Conservation (phyloP, 2,888 invertebrate species). For the Thysanoteuthis rhombus region DNA sequence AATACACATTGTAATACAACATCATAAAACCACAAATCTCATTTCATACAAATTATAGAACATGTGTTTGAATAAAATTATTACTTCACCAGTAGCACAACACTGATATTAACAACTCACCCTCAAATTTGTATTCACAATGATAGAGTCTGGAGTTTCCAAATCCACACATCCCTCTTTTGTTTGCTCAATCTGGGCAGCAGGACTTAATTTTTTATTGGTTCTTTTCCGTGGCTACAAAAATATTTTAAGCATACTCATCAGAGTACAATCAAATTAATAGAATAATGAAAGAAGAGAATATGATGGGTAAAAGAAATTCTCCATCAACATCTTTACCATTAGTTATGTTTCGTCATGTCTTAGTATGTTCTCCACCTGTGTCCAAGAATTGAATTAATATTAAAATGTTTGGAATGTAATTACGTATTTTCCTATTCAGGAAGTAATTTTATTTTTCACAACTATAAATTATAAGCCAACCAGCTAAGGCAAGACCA, state of each 20-base stretch:
- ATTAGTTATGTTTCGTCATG: too few species aligned
- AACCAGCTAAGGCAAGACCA: too few species aligned
- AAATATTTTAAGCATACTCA: neutral
- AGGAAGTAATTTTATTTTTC: too few species aligned
- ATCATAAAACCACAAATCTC: too few species aligned
- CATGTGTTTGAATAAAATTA: neutral
- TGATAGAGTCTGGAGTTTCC: slow-evolving; percentile 94
- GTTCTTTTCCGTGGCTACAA: slow-evolving; percentile 57
- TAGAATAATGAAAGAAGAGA: neutral
- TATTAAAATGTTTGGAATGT: too few species aligned
- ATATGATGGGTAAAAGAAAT: neutral
- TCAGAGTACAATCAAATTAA: too few species aligned
- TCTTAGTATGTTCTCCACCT: too few species aligned
- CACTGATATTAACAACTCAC: slow-evolving; percentile 46
- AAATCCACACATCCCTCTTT: slow-evolving; percentile 94
- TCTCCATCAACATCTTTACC: neutral
- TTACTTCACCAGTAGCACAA: neutral
- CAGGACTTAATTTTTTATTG: slow-evolving; percentile 70
- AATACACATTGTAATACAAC: too few species aligned
- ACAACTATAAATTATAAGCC: too few species aligned
- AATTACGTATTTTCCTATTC: too few species aligned
- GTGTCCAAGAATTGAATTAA: too few species aligned
- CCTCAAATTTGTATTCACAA: slow-evolving; percentile 87
- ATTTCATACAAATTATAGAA: neutral
- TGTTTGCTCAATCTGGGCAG: slow-evolving; percentile 91